These are phyloP conservation scores for Clusia tigrina DNA, from an alignment of 2,888 invertebrate species.

Conservation along the genomic window DNA sequence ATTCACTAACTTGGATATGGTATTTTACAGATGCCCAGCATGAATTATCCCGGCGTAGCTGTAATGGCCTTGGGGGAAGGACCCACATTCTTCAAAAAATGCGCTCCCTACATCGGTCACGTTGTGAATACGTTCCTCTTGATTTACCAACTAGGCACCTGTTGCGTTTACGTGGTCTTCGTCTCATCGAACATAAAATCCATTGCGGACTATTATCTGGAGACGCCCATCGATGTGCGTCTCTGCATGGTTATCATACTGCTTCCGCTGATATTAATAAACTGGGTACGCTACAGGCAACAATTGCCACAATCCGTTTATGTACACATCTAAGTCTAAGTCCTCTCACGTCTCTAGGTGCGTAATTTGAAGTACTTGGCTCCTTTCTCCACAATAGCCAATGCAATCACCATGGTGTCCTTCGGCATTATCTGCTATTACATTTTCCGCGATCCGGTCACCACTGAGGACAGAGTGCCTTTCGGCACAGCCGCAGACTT, in stretches of 20 bases:
- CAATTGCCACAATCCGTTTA: slow-evolving; percentile 1
- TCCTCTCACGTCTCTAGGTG: slow-evolving; percentile 39
- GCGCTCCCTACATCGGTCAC: slow-evolving; percentile 73
- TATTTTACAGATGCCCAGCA: slow-evolving; percentile 66
- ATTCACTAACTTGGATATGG: not conserved
- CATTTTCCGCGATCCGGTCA: slow-evolving; percentile 77
- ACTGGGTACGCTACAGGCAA: slow-evolving; percentile 80
- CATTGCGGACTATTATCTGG: slow-evolving; percentile 69
- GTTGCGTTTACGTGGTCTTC: slow-evolving; percentile 96
- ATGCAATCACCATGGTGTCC: slow-evolving; percentile 81
- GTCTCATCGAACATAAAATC: slow-evolving; percentile 84
- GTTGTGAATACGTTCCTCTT: slow-evolving; percentile 78
- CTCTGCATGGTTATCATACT: slow-evolving; percentile 78
- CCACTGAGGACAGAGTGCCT: slow-evolving; percentile 70
- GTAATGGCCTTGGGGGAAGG: slow-evolving; percentile 82
- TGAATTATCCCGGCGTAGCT: slow-evolving; percentile 84
- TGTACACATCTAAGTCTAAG: not conserved
- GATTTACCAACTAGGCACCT: slow-evolving; percentile 93
- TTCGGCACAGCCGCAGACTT: slow-evolving; percentile 74
- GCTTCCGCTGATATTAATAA: slow-evolving; percentile 78
- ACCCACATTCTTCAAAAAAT: slow-evolving; percentile 71
- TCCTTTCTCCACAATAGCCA: slow-evolving; percentile 89
- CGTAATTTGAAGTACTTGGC: slow-evolving; percentile 86
- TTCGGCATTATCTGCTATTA: slow-evolving; percentile 88
- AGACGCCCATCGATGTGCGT: slow-evolving; percentile 67